Evolutionary conservation across 2,113 vertebrate species (phyloP).

Genomic region (Gasterosteus nipponicus): DNA sequence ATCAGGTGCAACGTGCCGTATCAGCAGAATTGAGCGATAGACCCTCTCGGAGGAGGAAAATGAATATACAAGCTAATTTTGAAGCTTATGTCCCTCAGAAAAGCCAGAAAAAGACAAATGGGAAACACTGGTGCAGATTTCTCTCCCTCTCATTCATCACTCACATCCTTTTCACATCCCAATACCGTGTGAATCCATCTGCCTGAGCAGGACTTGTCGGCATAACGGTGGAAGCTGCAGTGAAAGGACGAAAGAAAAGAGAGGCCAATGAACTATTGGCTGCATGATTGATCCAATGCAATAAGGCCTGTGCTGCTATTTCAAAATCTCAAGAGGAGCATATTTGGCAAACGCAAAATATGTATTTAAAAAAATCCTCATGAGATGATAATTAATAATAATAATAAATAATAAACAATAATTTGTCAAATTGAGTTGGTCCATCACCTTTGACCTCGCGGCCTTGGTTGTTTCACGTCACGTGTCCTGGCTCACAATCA

Average conservation of each 20-base stretch:
- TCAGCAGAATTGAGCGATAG: slow-evolving; percentile 56
- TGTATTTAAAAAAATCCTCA: too few species aligned
- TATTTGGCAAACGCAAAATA: too few species aligned
- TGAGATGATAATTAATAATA: too few species aligned
- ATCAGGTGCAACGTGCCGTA: slow-evolving; percentile 30
- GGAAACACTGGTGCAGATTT: slow-evolving; percentile 12
- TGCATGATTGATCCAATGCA: too few species aligned
- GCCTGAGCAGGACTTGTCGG: slow-evolving; percentile 33
- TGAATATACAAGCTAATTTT: neutral
- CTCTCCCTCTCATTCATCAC: neutral
- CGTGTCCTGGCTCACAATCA: too few species aligned
- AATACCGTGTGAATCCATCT: slow-evolving; percentile 35
- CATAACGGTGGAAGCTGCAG: slow-evolving; percentile 18
- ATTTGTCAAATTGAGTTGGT: too few species aligned
- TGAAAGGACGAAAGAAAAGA: slow-evolving; percentile 33
- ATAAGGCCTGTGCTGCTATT: too few species aligned
- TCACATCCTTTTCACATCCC: slow-evolving; percentile 5
- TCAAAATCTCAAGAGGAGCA: too few species aligned
- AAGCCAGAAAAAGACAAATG: neutral
- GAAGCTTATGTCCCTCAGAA: neutral
- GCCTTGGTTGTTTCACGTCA: too few species aligned
- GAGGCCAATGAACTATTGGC: neutral
- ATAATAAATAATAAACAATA: too few species aligned
- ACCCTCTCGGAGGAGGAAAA: neutral
- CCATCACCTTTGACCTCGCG: too few species aligned